Base-by-base conservation (phyloP, 2,113 vertebrate species). In the Corythaeola cristata region DNA sequence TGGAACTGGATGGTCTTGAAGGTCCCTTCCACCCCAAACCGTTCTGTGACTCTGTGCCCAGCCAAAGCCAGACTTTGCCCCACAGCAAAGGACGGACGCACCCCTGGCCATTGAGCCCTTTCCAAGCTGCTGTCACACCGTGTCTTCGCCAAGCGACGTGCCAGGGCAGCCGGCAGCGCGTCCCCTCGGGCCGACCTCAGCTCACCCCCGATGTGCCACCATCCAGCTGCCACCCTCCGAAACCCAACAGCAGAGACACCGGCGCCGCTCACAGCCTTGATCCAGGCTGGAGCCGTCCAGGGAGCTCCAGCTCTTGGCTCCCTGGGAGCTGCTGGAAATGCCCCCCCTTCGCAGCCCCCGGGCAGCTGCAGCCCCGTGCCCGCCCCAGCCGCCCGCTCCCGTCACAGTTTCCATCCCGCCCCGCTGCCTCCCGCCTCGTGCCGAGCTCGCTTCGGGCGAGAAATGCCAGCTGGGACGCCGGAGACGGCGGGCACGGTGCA, bases 401-500 rank as follows among this genome's bases (percentile, higher is more conserved):
- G 3, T 30, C 15, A 23, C 37, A 49, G n/a, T 56, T 92, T 66
- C 83, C 47, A 2, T 15, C 32, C 44, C 16, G 67, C 67, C 6
- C 1, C 37, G 52, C 32, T 13, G 5, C 49, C 7, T 8, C 22
- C 26, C 15, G 28, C 22, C 28, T 22, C 0, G 1, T 2, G 12
- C 44, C 9, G 32, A 58, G 64, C 35, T 35, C 30, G 5, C 27
- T 49, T n/a, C 0, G 15, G 52, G 71, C 9, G 15, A 49, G 56
- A 53, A 72, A 75, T 12, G 20, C 58, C 52, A 63, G 71, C 78
- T 41, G 77, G 85, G 90, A 23, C 39, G 27, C 33, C 2, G 56
- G 85, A 80, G 68, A 52, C 44, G 69, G 55, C 75, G 55, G 39
- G 23, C 5, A 19, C 0, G 2, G 60, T 9, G 60, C 30, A 52